These are phyloP conservation scores for Chloropsis cyanopogon DNA, from an alignment of 2,113 vertebrate species.

Conservation along the genomic window DNA sequence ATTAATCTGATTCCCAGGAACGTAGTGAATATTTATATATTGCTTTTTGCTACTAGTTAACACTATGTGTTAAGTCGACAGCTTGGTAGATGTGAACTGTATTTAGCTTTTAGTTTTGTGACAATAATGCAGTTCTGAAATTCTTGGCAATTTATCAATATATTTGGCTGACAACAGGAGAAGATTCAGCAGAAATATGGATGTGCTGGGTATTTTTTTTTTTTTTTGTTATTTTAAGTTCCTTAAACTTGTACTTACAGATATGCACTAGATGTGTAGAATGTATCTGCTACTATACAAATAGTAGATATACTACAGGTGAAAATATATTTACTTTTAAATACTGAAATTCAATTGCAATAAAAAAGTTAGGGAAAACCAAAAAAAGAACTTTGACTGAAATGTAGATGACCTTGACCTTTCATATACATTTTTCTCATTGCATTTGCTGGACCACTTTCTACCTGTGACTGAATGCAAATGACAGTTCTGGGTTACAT, in stretches of 20 bases:
- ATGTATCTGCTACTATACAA: not conserved
- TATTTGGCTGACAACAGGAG: not conserved
- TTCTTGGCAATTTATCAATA: not conserved
- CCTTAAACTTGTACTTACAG: not conserved
- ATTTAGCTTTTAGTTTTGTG: not conserved
- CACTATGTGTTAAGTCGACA: not conserved
- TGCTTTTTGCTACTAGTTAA: not conserved
- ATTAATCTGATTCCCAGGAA: not conserved
- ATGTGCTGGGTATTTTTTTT: not conserved
- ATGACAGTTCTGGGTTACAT: not conserved
- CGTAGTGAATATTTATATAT: not conserved
- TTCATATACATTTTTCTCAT: not conserved
- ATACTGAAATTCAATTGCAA: not conserved
- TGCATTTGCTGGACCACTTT: not conserved
- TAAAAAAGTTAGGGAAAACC: not conserved
- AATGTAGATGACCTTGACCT: not conserved
- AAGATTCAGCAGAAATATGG: not conserved
- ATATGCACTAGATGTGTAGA: not conserved
- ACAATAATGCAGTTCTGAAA: not conserved
- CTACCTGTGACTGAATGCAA: not conserved
- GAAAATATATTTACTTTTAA: not conserved
- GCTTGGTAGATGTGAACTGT: not conserved
- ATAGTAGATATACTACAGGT: not conserved
- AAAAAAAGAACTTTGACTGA: not conserved
- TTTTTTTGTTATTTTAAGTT: not conserved